These are phyloP conservation scores for Salmo trutta DNA, from an alignment of 2,797 vertebrate species.

Conservation along the genomic window DNA sequence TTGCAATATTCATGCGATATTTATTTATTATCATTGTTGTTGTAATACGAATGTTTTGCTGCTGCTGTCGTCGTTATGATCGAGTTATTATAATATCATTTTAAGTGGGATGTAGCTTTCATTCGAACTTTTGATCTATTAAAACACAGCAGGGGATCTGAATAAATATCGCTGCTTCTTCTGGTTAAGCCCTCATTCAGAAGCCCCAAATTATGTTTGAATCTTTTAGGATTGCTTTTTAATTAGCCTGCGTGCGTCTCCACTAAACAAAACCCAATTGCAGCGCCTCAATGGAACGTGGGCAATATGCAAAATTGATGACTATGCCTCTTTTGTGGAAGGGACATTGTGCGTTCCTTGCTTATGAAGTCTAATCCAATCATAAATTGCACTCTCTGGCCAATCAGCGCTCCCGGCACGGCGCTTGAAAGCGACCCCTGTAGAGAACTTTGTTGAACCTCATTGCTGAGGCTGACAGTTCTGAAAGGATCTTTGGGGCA, in stretches of 20 bases:
- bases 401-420: slow-evolving; percentile 84
- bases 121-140: slow-evolving; percentile 9
- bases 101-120: neutral
- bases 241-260: slow-evolving; percentile 82
- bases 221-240: slow-evolving; percentile 88
- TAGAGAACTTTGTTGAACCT: slow-evolving; percentile 93
- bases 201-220: slow-evolving; percentile 79
- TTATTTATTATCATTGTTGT: neutral
- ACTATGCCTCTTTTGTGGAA: slow-evolving; percentile 83
- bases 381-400: slow-evolving; percentile 89
- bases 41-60: neutral
- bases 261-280: slow-evolving; percentile 62
- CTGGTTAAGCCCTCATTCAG: slow-evolving; percentile 79
- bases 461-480: slow-evolving; percentile 93
- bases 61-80: neutral
- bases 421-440: slow-evolving; percentile 87
- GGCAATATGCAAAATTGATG: slow-evolving; percentile 90
- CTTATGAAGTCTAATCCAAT: slow-evolving; percentile 99
- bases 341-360: slow-evolving; percentile 82
- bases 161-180: slow-evolving; percentile 80
- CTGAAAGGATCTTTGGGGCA: slow-evolving; percentile 73
- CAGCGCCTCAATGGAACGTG: slow-evolving; percentile 80
- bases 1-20: neutral
- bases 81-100: neutral
- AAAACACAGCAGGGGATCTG: slow-evolving; percentile 66